Conservation (phyloP, 2,888 invertebrate genomes). For the Harmothoe impar region DNA sequence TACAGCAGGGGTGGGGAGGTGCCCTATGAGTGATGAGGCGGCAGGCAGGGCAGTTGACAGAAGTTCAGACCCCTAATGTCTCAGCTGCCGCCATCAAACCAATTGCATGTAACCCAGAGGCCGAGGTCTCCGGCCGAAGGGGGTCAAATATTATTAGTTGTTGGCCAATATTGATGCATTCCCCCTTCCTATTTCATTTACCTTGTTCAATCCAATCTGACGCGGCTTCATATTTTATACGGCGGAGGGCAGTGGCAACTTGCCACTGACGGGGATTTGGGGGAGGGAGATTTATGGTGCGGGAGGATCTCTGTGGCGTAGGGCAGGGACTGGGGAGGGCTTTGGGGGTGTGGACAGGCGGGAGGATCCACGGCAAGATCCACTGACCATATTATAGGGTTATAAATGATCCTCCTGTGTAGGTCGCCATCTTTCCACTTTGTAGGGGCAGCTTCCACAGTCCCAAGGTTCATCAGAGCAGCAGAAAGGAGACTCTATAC, state of each 20-base stretch:
- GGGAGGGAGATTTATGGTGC: slow-evolving; percentile 51
- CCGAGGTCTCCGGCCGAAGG: not conserved
- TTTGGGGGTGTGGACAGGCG: not conserved
- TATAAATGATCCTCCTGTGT: too few relatives aligned
- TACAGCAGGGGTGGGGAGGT: too few relatives aligned
- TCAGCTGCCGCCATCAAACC: slow-evolving; percentile 45
- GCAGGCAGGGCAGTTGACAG: slow-evolving; percentile 26
- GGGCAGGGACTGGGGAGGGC: slow-evolving; percentile 19
- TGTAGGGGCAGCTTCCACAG: too few relatives aligned
- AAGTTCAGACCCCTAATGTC: slow-evolving; percentile 52
- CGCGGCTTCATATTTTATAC: slow-evolving; percentile 63
- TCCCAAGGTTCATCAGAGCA: too few relatives aligned
- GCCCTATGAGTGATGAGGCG: slow-evolving; percentile 2
- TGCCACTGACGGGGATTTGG: slow-evolving; percentile 31
- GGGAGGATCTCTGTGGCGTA: not conserved
- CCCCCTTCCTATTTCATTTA: slow-evolving; percentile 62
- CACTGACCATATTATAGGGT: too few relatives aligned
- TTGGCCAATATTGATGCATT: slow-evolving; percentile 63
- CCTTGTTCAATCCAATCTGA: slow-evolving; percentile 64
- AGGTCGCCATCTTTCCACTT: too few relatives aligned
- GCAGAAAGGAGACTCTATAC: too few relatives aligned
- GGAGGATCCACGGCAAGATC: too few relatives aligned
- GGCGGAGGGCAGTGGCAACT: not conserved
- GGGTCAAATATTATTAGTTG: slow-evolving; percentile 65
- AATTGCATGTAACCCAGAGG: slow-evolving; percentile 29